Evolutionary conservation across 2,113 vertebrate genomes (phyloP).

Genomic region (Microtus pennsylvanicus): DNA sequence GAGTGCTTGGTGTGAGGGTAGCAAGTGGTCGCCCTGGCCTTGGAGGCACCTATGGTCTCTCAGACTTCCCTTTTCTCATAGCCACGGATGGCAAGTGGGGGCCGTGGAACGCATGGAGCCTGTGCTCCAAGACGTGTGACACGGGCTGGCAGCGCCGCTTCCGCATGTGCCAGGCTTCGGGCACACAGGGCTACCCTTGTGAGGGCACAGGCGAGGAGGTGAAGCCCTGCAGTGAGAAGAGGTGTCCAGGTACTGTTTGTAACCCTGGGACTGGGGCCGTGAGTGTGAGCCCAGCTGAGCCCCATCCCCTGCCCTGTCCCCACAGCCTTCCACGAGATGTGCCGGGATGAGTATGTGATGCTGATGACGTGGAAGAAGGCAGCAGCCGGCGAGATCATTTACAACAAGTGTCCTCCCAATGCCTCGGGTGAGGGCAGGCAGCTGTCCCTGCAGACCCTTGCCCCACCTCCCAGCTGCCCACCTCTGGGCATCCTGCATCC

Average conservation of each 20-base stretch:
- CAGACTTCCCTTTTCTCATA: slow-evolving; percentile 42
- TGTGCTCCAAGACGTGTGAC: slow-evolving; percentile 98
- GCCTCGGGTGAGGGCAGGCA: slow-evolving; percentile 92
- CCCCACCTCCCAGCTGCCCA: neutral
- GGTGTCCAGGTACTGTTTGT: slow-evolving; percentile 92
- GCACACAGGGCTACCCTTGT: slow-evolving; percentile 93
- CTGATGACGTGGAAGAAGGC: slow-evolving; percentile 97
- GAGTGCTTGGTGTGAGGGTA: slow-evolving; percentile 63
- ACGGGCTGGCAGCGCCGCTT: slow-evolving; percentile 97
- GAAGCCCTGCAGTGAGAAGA: slow-evolving; percentile 97
- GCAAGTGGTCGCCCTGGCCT: neutral
- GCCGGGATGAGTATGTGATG: slow-evolving; percentile 94
- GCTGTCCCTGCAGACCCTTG: neutral
- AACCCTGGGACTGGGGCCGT: neutral
- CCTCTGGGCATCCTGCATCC: neutral
- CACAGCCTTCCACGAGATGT: slow-evolving; percentile 96
- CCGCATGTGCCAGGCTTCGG: slow-evolving; percentile 95
- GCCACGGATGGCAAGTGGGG: slow-evolving; percentile 96
- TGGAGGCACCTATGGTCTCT: neutral
- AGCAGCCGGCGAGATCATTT: slow-evolving; percentile 96
- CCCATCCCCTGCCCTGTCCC: neutral
- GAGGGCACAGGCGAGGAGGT: slow-evolving; percentile 97
- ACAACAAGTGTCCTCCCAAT: slow-evolving; percentile 98
- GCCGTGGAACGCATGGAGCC: slow-evolving; percentile 97
- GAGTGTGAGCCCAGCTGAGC: slow-evolving; percentile 40